These are phyloP conservation scores for Pseudococcus viburni DNA, from an alignment of 2,888 invertebrate genomes.

Conservation along the genomic window DNA sequence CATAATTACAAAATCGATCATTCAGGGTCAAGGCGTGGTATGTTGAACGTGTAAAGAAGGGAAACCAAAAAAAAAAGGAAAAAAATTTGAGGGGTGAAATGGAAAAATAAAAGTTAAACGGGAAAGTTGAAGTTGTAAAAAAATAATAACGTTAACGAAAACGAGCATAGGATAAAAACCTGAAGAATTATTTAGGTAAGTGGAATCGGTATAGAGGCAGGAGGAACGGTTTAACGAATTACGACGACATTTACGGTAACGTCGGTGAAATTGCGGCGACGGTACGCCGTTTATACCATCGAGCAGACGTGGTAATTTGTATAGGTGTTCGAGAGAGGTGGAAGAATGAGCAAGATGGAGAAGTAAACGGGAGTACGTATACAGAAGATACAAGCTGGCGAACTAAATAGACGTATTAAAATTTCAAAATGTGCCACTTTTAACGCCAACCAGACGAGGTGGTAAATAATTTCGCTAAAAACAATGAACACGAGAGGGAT, in stretches of 20 bases:
- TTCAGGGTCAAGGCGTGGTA: slow-evolving; percentile 51
- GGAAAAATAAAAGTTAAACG: slow-evolving; percentile 24
- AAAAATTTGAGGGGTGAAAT: background rate
- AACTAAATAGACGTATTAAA: slow-evolving; percentile 45
- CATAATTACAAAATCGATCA: slow-evolving; percentile 54
- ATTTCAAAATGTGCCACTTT: slow-evolving; percentile 30
- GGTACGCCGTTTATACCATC: background rate
- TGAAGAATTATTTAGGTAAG: slow-evolving; percentile 13
- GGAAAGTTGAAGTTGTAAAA: slow-evolving; percentile 36
- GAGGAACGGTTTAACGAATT: slow-evolving; percentile 20
- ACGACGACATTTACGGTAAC: slow-evolving; percentile 21
- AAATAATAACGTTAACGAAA: slow-evolving; percentile 31
- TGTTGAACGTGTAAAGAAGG: background rate
- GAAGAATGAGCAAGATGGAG: background rate
- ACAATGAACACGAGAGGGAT: background rate
- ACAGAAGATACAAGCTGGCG: background rate
- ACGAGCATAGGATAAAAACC: background rate
- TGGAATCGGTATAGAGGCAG: background rate
- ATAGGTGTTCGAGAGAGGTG: background rate
- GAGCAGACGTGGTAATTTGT: slow-evolving; percentile 3
- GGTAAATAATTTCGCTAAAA: slow-evolving; percentile 35
- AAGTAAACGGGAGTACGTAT: background rate
- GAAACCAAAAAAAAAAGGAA: background rate
- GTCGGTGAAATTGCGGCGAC: background rate
- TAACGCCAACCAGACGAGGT: background rate